These are phyloP conservation scores for Calliphora vomitoria DNA, from an alignment of 2,888 invertebrate genomes.

Conservation along the genomic window DNA sequence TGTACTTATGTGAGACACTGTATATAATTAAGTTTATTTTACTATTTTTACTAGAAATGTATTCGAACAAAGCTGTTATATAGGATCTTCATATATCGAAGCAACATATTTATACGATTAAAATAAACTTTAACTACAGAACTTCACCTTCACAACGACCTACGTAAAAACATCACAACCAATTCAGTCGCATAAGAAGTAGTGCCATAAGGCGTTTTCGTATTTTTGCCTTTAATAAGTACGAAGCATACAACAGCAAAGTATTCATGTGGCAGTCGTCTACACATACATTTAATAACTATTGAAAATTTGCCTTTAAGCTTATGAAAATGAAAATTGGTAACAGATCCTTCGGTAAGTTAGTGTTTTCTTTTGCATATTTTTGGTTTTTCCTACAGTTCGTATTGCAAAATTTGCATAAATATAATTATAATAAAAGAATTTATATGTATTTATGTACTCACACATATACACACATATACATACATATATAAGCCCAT, in stretches of 20 bases:
- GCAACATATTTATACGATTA: too few species aligned
- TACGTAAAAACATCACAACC: not conserved
- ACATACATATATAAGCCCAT: not conserved
- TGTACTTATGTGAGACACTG: too few species aligned
- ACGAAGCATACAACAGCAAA: not conserved
- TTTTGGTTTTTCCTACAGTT: constrained; percentile 27
- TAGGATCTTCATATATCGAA: too few species aligned
- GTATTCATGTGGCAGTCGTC: constrained; percentile 7
- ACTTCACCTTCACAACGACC: not conserved
- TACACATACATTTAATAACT: constrained; percentile 35
- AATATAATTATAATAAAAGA: constrained; percentile 80
- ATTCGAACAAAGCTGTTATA: too few species aligned
- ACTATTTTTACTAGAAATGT: too few species aligned
- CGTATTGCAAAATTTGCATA: constrained; percentile 77
- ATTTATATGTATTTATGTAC: constrained; percentile 62
- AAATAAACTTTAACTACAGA: too few species aligned
- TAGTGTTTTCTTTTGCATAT: constrained; percentile 29
- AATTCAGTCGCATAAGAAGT: constrained; percentile 28
- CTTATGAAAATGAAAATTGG: constrained; percentile 62
- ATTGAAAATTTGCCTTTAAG: constrained; percentile 64
- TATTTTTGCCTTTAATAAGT: constrained; percentile 19
- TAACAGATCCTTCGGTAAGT: constrained; percentile 53
- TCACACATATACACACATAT: constrained; percentile 11
- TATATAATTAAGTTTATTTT: too few species aligned
- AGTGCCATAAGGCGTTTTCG: constrained; percentile 46